phyloP scores from a whole-genome alignment of 2,888 invertebrate species.

The Pterobdella sp. region DNA sequence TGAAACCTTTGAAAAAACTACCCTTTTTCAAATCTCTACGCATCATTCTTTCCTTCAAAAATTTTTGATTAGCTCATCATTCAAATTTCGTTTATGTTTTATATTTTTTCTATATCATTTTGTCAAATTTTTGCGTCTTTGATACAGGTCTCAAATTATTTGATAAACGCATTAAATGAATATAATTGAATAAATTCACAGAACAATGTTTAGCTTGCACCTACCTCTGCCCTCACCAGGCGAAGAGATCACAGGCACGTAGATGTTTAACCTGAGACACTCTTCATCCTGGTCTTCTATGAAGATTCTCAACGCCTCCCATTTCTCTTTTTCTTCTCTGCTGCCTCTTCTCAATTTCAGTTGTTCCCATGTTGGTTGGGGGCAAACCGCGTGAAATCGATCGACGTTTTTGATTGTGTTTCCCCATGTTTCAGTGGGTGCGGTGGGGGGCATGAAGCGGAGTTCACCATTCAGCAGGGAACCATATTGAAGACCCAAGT shows the following conservation, averaged over 20 bases:
- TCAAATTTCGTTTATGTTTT: too few species aligned
- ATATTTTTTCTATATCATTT: too few species aligned
- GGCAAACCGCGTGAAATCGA: constrained; percentile 76
- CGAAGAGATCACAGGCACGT: constrained; percentile 60
- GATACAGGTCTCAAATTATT: too few species aligned
- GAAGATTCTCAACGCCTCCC: constrained; percentile 63
- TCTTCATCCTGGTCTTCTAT: constrained; percentile 90
- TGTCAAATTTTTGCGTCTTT: too few species aligned
- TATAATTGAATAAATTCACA: too few species aligned
- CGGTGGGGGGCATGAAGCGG: constrained; percentile 91
- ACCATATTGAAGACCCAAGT: constrained; percentile 83
- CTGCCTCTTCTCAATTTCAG: constrained; percentile 65
- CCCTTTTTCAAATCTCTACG: too few species aligned
- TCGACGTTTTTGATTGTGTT: constrained; percentile 35
- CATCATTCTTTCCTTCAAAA: too few species aligned
- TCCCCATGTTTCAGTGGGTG: constrained; percentile 69
- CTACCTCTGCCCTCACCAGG: not conserved
- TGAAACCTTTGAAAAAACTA: too few species aligned
- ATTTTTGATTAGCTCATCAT: too few species aligned
- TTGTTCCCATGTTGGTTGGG: constrained; percentile 71
- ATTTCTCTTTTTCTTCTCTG: constrained; percentile 76
- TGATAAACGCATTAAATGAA: too few species aligned
- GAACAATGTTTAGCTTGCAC: too few species aligned
- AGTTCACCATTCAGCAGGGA: constrained; percentile 79
- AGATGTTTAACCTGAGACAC: constrained; percentile 90